Base-by-base conservation (phyloP, 2,888 invertebrate species). In the Megalurothrips usitatus region DNA sequence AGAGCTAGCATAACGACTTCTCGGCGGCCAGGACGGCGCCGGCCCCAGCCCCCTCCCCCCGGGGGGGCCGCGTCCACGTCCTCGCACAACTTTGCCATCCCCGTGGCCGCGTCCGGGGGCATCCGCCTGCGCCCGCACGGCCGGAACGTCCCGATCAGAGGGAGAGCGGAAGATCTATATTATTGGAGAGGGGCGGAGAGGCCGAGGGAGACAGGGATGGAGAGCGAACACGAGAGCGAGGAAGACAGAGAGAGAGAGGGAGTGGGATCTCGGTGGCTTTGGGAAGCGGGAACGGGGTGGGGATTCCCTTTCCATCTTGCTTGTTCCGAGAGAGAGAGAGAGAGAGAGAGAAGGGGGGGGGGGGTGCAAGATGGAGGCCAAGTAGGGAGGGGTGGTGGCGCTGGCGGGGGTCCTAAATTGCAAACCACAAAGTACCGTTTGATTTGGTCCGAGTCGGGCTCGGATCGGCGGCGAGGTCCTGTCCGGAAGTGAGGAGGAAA, bases 351-450 rank as follows among this genome's bases (percentile, higher is more conserved):
- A 43, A 6, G 6, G 34, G 6, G 34, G 6, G 34, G 6, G 34
- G 6, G 34, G 6, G 34, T 4, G 34, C 2, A 6, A 43, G 34
- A 43, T 2, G 6, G 34, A 43, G 34, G n/a, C n/a, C n/a, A n/a
- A n/a, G n/a, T n/a, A n/a, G n/a, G n/a, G 34, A 43, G 34, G 34
- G 34, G 34, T 6, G 6, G n/a, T n/a, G 34, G 6, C 34, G 34
- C 34, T 43, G 34, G 34, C 34, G 34, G 34, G 34, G n/a, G 58
- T n/a, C 58, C 58, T 58, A 58, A 58, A n/a, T 58, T 17, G 58
- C n/a, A 17, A n/a, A n/a, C 58, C 58, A 58, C 58, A 58, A 58
- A 58, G 58, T 58, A 58, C 58, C 58, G 58, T 58, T 58, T 58
- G 58, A 58, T 58, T 58, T 58, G 58, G n/a, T 17, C 58, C 19